Evolutionary conservation across 2,797 vertebrate species (phyloP), one percentile per base, ranked within the genome.

Genomic region (Allobates femoralis): DNA sequence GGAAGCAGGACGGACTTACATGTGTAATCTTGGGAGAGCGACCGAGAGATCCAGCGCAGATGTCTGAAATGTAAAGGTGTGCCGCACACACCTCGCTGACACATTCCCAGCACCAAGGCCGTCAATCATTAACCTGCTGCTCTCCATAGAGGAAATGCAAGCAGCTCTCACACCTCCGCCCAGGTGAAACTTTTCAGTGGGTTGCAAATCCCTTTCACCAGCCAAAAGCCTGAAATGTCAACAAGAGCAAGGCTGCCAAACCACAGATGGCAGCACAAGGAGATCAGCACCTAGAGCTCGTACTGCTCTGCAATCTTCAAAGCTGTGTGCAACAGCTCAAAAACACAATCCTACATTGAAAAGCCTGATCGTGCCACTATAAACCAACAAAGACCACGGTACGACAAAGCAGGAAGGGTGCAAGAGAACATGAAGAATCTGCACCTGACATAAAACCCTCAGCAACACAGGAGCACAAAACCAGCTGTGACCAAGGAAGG

Each of bases 41-140:
- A 19, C 7, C 1, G 7, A 28, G 2, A 14, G 60, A 26, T 41
- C 37, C 37, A 3, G 37, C 6, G 34, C 10, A 7, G 15, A 30
- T 53, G 73, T 28, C 23, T 28, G 50, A 16, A 18, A 30, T n/a
- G 73, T 76, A n/a, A 76, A 30, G 73, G 73, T 30, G 73, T n/a
- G 26, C 11, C 41, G 10, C 37, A 12, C 37, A 74, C 71, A 50
- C 73, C 73, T 76, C 23, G 53, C 8, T 26, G 71, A 28, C 34
- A 74, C 73, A 76, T 76, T 53, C 73, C 73, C 3, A 30, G n/a
- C 23, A 26, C 21, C 8, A 30, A 41, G 21, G 71, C 32, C 16
- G 73, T 26, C 73, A 53, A 51, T 76, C 50, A 76, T 51, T 76
- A 76, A 76, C 41, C 73, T 51, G 50, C 15, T 12, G n/a, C 46